Evolutionary conservation across 2,113 vertebrate species (phyloP), one percentile per base, ranked within the genome.

Genomic region (Morone chrysops): DNA sequence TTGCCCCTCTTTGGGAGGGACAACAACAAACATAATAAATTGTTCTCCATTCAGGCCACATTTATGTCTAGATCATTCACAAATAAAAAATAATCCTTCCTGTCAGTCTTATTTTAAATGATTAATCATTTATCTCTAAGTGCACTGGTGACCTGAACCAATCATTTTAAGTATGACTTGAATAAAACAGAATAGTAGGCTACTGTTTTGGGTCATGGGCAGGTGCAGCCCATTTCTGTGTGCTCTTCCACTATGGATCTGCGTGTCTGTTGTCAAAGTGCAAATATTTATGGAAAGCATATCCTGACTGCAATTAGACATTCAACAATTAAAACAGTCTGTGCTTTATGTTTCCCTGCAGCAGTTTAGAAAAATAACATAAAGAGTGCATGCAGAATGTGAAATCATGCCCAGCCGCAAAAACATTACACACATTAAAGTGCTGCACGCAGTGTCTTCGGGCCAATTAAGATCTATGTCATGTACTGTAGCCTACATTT

Each of bases 251-350:
- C 87, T 11, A 22, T 72, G 77, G 84, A 83, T 90, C 82, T 80
- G 62, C 56, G 25, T 70, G 87, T 90, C 80, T 89, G 85, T 92
- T 90, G 79, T 78, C 83, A 85, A 81, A 87, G 41, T 81, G 89
- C 86, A 94, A 83, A 91, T 87, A 90, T 92, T 86, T 63, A 88
- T 89, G 70, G 74, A 48, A 63, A 82, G 67, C 83, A 48, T 51
- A 67, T 70, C 75, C 75, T 80, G 80, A 3, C 72, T 78, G 63
- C 59, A 62, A 86, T 82, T 41, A 78, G 16, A 83, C 36, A 71
- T 75, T 69, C 45, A 38, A 41, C 71, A 71, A 62, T 70, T 59
- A 47, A 76, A 88, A 84, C n/a, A n/a, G 71, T 51, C 16, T 10
- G 50, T 12, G 53, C 16, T 20, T 51, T 51, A 6, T 53, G 45